Conservation (phyloP, 2,113 vertebrate species). For the Theristicus caerulescens region DNA sequence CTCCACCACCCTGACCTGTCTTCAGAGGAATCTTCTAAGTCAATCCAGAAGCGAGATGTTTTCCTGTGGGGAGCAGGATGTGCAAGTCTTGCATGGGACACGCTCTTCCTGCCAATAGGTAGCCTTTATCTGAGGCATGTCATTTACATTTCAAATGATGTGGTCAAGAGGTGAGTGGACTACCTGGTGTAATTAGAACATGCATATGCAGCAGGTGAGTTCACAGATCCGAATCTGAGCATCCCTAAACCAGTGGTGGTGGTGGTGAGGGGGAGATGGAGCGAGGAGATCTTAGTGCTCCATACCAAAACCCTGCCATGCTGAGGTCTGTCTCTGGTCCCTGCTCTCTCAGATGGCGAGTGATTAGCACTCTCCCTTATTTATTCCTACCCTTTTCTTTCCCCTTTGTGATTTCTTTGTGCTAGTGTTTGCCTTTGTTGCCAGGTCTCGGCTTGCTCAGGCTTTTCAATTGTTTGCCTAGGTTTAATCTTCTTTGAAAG, state of each 20-base stretch:
- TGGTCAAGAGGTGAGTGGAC: constrained; percentile 16
- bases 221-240: background rate
- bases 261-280: background rate
- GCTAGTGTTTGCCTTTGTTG: constrained; percentile 6
- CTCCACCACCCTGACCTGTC: background rate
- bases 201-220: background rate
- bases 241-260: background rate
- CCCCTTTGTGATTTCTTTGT: background rate
- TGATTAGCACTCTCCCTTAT: background rate
- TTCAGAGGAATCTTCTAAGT: background rate
- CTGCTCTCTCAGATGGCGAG: background rate
- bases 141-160: constrained; percentile 27
- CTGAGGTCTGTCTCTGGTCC: background rate
- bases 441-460: constrained; percentile 12
- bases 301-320: background rate
- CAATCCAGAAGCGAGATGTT: background rate
- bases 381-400: background rate
- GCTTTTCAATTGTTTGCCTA: background rate
- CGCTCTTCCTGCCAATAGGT: background rate
- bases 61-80: background rate
- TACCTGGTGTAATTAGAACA: background rate
- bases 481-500: constrained; percentile 43
- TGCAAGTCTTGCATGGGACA: background rate
- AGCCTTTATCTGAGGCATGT: constrained; percentile 13
- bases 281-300: background rate